Evolutionary conservation across 2,888 invertebrate species (phyloP).

Genomic region (Luperina nickerlii): DNA sequence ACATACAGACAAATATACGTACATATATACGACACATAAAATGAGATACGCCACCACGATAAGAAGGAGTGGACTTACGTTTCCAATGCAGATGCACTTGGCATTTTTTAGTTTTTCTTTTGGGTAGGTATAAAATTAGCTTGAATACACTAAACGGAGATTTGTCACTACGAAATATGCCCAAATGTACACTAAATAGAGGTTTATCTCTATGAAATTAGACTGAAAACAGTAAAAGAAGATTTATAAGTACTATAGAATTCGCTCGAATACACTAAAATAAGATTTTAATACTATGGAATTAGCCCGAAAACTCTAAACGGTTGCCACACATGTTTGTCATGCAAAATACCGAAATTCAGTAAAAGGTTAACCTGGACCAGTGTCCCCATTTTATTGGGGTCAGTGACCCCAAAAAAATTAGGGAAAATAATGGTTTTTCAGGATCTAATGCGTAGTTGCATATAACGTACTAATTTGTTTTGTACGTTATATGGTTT

Average conservation of each 20-base stretch:
- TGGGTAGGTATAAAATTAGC: background rate
- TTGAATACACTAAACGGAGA: background rate
- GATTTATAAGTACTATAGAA: background rate
- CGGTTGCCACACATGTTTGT: background rate
- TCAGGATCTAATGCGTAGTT: background rate
- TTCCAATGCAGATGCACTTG: background rate
- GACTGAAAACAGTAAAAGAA: background rate
- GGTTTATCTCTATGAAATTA: background rate
- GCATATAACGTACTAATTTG: too few species aligned
- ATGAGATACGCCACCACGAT: background rate
- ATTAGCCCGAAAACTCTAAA: background rate
- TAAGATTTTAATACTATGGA: background rate
- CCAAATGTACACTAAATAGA: background rate
- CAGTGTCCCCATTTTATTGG: too few species aligned
- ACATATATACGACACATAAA: background rate
- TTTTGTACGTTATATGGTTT: too few species aligned
- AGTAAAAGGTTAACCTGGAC: background rate
- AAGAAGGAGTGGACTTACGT: background rate
- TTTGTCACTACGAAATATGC: background rate
- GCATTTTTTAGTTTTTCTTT: background rate
- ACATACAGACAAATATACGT: slow-evolving; percentile 7
- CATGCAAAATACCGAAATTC: slow-evolving; percentile 1
- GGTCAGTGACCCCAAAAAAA: background rate
- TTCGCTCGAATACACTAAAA: background rate
- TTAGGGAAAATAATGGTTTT: background rate